Base-by-base conservation (phyloP, 2,797 vertebrate species). In the Acipenser ruthenus region DNA sequence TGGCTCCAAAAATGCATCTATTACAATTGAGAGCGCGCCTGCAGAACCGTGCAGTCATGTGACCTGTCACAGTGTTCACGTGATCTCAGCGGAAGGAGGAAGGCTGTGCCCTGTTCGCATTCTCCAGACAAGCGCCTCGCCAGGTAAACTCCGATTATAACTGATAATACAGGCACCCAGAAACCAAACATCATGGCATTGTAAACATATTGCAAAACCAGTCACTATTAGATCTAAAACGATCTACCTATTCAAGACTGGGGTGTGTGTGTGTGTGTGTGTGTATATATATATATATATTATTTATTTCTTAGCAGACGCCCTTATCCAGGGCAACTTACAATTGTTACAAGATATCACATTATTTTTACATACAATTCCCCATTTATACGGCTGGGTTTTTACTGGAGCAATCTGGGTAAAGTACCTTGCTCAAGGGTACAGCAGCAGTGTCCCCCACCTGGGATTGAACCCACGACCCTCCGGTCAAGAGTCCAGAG, bases 81-180 rank as follows among this genome's bases (percentile, higher is more conserved):
- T 7, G 18, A 15, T 47, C 49, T 91, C 76, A 90, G 37, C 15
- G 15, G 81, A 68, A 47, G 87, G 68, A 65, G 83, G 70, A 58
- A 84, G 69, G 8, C 82, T 78, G 69, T 80, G 83, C 79, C 88
- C 85, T 4, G 15, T 18, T 18, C 18, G 82, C 85, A 0, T 83
- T 79, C 76, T 93, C 92, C 78, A 93, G 69, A 76, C 18, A 71
- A 82, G 18, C 80, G 87, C 0, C 87, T 93, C 84, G 95, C 93
- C 81, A 96, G 8, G 15, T 18, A 18, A 18, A 18, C 15, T 18
- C 15, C 60, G 68, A 96, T 78, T 9, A 91, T 86, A 72, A 87
- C 87, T 78, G 93, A 94, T 80, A 58, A 59, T 67, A 2, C 63
- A 78, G 47, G 70, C 69, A 49, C 69, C 65, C 13, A 61, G 15